Conservation (phyloP, 2,888 invertebrate species). For the Melolontha melolontha region DNA sequence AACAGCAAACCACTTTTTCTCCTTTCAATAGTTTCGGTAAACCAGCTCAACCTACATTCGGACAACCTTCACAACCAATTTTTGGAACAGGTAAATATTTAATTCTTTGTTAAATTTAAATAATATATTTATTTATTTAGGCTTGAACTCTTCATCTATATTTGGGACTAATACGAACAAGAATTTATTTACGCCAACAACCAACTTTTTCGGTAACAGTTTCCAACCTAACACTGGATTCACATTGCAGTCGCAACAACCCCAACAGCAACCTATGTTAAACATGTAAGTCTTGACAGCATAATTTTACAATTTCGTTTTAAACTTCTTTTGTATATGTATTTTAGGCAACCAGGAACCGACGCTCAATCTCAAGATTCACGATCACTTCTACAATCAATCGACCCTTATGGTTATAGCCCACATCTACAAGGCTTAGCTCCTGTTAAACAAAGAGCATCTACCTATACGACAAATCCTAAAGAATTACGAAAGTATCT, state of each 20-base stretch:
- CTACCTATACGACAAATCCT: conserved; percentile 57
- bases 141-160: conserved; percentile 55
- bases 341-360: conserved; percentile 46
- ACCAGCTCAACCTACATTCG: conserved; percentile 52
- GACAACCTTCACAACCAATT: conserved; percentile 51
- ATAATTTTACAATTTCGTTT: neutral
- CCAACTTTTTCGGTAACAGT: conserved; percentile 52
- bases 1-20: conserved; percentile 53
- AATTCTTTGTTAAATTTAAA: no score
- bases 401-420: conserved; percentile 58
- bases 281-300: conserved; percentile 51
- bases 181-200: conserved; percentile 43
- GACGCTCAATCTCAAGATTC: conserved; percentile 32
- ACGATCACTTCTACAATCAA: conserved; percentile 25
- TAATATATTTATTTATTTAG: conserved; percentile 11
- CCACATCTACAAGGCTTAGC: conserved; percentile 57
- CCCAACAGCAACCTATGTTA: conserved; percentile 52
- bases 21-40: conserved; percentile 55
- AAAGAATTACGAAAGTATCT: conserved; percentile 58
- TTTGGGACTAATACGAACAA: conserved; percentile 63
- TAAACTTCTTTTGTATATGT: neutral
- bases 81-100: conserved; percentile 51
- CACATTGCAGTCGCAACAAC: conserved; percentile 49
- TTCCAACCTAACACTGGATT: conserved; percentile 44
- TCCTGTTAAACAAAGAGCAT: conserved; percentile 47